Evolutionary conservation across 2,888 invertebrate genomes (phyloP).

Genomic region (Perizoma flavofasciatum): DNA sequence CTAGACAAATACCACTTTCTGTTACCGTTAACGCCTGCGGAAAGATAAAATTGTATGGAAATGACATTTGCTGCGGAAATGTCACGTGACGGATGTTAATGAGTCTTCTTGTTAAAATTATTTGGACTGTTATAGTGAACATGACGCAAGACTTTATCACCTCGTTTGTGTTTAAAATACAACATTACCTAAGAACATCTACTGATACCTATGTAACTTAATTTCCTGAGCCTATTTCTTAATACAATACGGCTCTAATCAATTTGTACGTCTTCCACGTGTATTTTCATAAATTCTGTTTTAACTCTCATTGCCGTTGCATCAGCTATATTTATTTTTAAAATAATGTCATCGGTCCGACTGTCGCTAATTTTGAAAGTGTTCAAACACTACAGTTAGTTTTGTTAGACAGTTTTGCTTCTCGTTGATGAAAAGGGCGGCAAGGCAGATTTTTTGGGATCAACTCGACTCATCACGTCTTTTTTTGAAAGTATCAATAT

Average conservation of each 20-base stretch:
- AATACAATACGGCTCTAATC: background rate
- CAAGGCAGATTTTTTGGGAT: too few species aligned
- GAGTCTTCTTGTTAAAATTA: constrained; percentile 7
- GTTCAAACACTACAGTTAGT: background rate
- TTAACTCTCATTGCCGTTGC: constrained; percentile 26
- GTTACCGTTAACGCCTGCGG: too few species aligned
- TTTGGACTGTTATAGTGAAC: too few species aligned
- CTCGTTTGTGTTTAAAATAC: background rate
- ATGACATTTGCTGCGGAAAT: too few species aligned
- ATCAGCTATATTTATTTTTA: constrained; percentile 33
- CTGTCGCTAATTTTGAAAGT: constrained; percentile 27
- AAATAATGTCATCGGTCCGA: constrained; percentile 4
- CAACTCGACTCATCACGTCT: too few species aligned
- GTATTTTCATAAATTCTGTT: constrained; percentile 14
- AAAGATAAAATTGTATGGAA: too few species aligned
- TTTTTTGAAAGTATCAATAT: too few species aligned
- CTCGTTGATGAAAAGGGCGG: background rate
- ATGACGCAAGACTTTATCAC: background rate
- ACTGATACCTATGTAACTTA: too few species aligned
- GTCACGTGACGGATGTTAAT: constrained; percentile 10
- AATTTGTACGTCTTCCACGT: constrained; percentile 8
- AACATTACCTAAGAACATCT: background rate
- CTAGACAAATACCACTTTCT: too few species aligned
- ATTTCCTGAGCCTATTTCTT: background rate
- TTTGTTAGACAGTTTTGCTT: background rate